A percentile compares a stretch with the other conserved stretches of the same genome.
Conservation (phyloP, 2,113 vertebrate genomes). For the Marmota monax region DNA sequence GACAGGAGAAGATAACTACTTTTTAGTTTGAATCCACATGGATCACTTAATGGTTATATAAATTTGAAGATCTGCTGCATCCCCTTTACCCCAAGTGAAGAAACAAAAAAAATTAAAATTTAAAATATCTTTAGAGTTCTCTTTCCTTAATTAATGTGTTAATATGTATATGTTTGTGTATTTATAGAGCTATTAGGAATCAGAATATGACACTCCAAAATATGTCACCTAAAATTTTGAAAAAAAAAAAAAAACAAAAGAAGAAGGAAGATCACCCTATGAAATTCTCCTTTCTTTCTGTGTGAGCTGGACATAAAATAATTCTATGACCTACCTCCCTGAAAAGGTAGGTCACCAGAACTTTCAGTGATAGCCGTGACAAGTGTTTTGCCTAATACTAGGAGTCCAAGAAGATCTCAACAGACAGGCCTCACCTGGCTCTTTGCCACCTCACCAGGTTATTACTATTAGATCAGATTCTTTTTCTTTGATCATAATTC, state of each 20-base stretch:
- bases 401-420: background rate
- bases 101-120: background rate
- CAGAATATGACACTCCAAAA: background rate
- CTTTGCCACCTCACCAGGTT: too few species aligned
- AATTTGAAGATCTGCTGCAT: background rate
- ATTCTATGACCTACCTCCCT: background rate
- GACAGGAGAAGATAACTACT: too few species aligned
- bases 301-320: background rate
- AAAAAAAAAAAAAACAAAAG: background rate
- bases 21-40: background rate
- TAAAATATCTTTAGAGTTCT: background rate
- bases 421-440: background rate
- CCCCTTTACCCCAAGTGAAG: background rate
- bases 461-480: rapidly evolving
- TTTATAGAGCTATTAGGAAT: background rate
- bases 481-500: background rate
- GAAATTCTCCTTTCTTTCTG: background rate
- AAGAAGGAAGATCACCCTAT: background rate
- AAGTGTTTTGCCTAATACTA: too few species aligned
- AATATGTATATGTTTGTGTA: rapidly evolving
- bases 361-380: rapidly evolving
- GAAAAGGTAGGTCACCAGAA: background rate
- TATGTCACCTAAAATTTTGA: background rate
- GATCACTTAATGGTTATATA: background rate
- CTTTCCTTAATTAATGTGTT: background rate